These are phyloP conservation scores for Cuniculus paca DNA, from an alignment of 2,797 vertebrate species.

Conservation along the genomic window DNA sequence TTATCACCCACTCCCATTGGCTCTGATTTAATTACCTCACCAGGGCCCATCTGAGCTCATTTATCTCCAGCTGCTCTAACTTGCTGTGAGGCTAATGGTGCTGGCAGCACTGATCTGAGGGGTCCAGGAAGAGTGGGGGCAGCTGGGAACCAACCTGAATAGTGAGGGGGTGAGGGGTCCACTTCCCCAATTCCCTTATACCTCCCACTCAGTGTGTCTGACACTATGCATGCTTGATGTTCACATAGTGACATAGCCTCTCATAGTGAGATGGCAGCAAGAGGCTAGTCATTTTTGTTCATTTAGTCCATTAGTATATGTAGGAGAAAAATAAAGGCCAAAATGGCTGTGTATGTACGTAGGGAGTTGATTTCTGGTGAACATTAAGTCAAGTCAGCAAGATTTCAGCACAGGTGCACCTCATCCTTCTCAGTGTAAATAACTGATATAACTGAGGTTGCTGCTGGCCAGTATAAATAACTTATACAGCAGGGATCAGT, in stretches of 20 bases:
- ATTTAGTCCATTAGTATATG: background rate
- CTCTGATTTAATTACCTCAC: conserved; percentile 20
- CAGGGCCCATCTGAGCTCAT: background rate
- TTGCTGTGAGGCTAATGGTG: conserved; percentile 36
- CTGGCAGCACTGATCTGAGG: background rate
- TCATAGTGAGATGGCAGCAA: too few relatives aligned
- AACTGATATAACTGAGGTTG: background rate
- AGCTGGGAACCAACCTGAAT: background rate
- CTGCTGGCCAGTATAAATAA: background rate
- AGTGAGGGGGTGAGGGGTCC: background rate
- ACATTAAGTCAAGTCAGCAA: background rate
- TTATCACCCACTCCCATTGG: background rate
- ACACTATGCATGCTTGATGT: background rate
- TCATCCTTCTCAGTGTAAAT: background rate
- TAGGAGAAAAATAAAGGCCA: background rate
- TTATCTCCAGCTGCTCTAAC: background rate
- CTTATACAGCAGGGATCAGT: background rate
- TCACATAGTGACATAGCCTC: background rate
- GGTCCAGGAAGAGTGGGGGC: background rate
- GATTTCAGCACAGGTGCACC: background rate
- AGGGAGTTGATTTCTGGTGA: background rate
- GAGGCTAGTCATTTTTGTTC: background rate
- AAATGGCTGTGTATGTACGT: background rate
- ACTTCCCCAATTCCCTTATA: background rate
- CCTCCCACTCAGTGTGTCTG: background rate